Conservation (phyloP, 35 echinoderm and acorn worm genomes). For the Ophiothrix spiculata region DNA sequence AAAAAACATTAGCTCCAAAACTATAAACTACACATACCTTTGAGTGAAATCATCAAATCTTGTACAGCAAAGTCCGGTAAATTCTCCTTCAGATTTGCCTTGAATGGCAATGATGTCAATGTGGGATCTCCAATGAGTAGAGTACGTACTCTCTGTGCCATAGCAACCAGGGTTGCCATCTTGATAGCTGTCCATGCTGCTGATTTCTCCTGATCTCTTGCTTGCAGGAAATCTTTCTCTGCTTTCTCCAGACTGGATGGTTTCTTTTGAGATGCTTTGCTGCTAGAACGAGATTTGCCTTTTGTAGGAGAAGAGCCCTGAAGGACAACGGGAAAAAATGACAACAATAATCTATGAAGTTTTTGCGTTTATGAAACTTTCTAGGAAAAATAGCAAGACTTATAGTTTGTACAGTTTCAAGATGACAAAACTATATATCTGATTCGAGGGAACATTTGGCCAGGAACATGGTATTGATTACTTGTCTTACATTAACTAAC, state of each 20-base stretch:
- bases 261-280: background rate
- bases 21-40: slow-evolving; percentile 51
- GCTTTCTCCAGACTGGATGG: slow-evolving; percentile 11
- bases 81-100: slow-evolving; percentile 48
- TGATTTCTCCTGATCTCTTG: slow-evolving; percentile 55
- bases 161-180: slow-evolving; percentile 49
- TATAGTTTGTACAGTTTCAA: no score
- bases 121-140: slow-evolving; percentile 87
- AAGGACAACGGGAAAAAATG: no score
- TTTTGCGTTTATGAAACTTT: no score
- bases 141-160: slow-evolving; percentile 50
- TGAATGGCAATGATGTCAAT: slow-evolving; percentile 59
- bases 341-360: background rate
- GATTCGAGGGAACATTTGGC: no score
- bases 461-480: no score
- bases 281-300: background rate
- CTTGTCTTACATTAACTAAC: no score
- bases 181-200: slow-evolving; percentile 81
- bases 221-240: slow-evolving; percentile 23
- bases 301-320: slow-evolving; percentile 10
- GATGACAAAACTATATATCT: no score
- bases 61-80: slow-evolving; percentile 69
- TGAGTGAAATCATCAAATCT: slow-evolving; percentile 56
- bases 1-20: no score
- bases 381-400: no score